Evolutionary conservation across 2,888 invertebrate species (phyloP), one percentile per base, ranked within the genome.

Genomic region (Andrena flavipes): DNA sequence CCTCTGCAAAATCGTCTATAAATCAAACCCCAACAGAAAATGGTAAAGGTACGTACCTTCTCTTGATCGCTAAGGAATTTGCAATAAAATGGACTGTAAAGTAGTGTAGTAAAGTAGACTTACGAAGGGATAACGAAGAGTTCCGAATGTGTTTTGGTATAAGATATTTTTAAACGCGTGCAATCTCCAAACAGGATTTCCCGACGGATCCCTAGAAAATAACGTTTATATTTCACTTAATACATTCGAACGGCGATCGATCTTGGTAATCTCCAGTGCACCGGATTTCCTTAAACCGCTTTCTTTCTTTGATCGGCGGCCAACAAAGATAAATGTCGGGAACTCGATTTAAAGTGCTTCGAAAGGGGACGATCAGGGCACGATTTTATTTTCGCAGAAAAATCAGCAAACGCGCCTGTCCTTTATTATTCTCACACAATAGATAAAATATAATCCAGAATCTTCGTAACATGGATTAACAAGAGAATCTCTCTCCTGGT

Each of bases 291-390:
- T 80, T 80, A 71, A 80, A 77, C 35, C 77, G 69, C 48, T 76
- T 64, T 70, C 64, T 64, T 64, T 70, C 51, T 77, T 33, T 77
- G 65, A 77, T 77, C 33, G 30, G 30, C 71, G 30, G 29, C 78
- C 77, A 80, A 77, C 64, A 77, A 77, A 80, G 71, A 80, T 77
- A 80, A 77, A 80, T 71, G 80, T 64, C 71, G 65, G 13, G 42
- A 60, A 64, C 51, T 70, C 49, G 42, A 60, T 70, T 77, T 65
- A 65, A 77, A 42, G 30, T 64, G 23, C 30, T 60, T 16, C 35
- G n/a, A 60, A 49, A 16, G 49, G 59, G 6, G 49, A 76, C 62
- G 51, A 68, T 67, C 30, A 20, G n/a, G 16, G 20, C 20, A 1
- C 33, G 20, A 51, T 63, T 70, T 79, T 62, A 35, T 67, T 74